Evolutionary conservation across 35 echinoderm and acorn worm species (phyloP).

Genomic region (Ptychodera flava): DNA sequence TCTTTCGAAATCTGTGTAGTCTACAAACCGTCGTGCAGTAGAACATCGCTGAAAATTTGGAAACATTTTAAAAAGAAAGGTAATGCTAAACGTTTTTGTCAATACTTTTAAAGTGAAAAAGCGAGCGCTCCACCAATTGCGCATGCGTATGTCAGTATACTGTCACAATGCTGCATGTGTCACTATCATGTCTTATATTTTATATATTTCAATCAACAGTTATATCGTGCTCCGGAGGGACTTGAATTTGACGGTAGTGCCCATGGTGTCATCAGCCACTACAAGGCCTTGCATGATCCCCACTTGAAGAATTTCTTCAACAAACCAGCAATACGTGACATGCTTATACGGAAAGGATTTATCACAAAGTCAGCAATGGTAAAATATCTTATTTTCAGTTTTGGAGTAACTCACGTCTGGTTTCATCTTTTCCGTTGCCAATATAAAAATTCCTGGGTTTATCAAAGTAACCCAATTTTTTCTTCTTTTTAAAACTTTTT

Average conservation of each 20-base stretch:
- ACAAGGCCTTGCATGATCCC: neutral
- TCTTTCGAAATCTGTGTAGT: no score
- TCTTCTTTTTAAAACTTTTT: neutral
- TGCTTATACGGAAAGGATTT: neutral
- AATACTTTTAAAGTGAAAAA: neutral
- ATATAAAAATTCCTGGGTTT: neutral
- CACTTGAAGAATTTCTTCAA: neutral
- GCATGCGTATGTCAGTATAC: neutral
- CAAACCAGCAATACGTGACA: neutral
- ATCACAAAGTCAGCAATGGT: neutral
- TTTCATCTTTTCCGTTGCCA: neutral
- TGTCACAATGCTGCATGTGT: neutral
- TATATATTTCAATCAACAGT: neutral
- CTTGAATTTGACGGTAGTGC: neutral
- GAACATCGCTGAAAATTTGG: neutral
- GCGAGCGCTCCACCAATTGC: neutral
- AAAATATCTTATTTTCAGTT: neutral
- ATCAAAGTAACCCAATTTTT: neutral
- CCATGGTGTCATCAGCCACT: neutral
- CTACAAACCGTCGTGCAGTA: neutral
- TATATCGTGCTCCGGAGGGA: neutral
- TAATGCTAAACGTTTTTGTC: neutral
- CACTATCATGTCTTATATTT: neutral
- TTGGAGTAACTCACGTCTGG: neutral
- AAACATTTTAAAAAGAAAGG: neutral